Base-by-base conservation (phyloP, 2,888 invertebrate genomes). In the Isoperla grammatica region DNA sequence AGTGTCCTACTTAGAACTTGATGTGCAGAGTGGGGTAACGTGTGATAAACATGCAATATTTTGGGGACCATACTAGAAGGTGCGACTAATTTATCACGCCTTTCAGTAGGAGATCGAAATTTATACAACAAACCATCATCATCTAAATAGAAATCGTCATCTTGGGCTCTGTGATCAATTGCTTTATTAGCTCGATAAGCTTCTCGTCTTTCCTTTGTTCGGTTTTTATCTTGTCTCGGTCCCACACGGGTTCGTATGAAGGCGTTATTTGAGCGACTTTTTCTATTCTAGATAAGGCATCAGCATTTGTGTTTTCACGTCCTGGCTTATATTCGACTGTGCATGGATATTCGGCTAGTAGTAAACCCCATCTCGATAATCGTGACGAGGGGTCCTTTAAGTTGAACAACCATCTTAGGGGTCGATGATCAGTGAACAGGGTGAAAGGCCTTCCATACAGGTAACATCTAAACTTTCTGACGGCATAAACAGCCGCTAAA, bases 381-480 rank as follows among this genome's bases (percentile, higher is more conserved):
- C 63, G 22, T 5, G 62, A 60, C 0, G 58, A 55, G 1, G 56
- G 60, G 43, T 64, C 61, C 40, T 60, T 62, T n/a, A 59, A 9
- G 8, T 22, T 57, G 2, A 57, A 11, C 9, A 65, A 43, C 62
- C 62, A 65, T 9, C 40, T 40, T 1, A 65, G 46, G 0, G 61
- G 50, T 15, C 39, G 20, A 35, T 67, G 65, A 50, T 67, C 67
- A 2, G 61, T 67, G 1, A 64, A 37, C 1, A 67, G 12, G 1
- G 37, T 49, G 19, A 66, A 65, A 13, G 39, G 42, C 5, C 57
- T 43, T 2, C 65, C 63, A 2, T 49, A 49, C 1, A 67, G 20
- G 54, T 65, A 65, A 11, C 56, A 59, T 5, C 60, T 39, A 40
- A 64, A 67, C 9, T 56, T 48, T 13, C 61, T 43, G 1, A 62